Evolutionary conservation across 2,797 vertebrate genomes (phyloP).

Genomic region (Pygocentrus nattereri): DNA sequence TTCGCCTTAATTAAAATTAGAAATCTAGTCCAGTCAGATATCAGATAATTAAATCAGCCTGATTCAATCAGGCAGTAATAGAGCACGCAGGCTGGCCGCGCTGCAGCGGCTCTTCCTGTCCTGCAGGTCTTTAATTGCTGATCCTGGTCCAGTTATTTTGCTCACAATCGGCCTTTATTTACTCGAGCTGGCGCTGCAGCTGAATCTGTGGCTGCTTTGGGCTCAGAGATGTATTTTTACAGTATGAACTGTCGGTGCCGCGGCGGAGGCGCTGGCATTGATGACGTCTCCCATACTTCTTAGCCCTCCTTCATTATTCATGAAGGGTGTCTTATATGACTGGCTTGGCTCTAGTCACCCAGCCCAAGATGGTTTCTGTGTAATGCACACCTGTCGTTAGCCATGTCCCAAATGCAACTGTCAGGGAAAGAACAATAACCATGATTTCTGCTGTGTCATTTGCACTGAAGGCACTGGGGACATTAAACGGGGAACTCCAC

Average conservation of each 20-base stretch:
- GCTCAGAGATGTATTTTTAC: background rate
- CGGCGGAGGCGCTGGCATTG: background rate
- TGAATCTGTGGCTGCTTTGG: background rate
- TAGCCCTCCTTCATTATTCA: constrained; percentile 3
- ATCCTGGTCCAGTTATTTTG: background rate
- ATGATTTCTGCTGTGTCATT: background rate
- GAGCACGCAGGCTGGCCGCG: background rate
- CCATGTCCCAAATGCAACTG: background rate
- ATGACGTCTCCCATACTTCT: background rate
- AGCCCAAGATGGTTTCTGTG: background rate
- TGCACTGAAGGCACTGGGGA: background rate
- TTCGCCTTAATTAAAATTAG: constrained; percentile 28
- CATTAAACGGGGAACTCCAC: too few species aligned
- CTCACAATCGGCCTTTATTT: background rate
- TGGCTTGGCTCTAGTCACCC: constrained; percentile 2
- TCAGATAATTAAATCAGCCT: constrained; percentile 21
- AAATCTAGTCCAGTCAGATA: constrained; percentile 9
- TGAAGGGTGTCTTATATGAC: background rate
- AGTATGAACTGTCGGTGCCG: background rate
- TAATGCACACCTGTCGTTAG: background rate
- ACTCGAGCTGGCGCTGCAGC: too few species aligned
- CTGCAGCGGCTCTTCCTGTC: background rate
- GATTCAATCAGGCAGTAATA: constrained; percentile 20
- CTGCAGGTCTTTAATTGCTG: background rate
- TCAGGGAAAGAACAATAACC: background rate